A percentile compares a stretch with the other conserved stretches of the same genome.
These are phyloP conservation scores for Nomia melanderi DNA, from an alignment of 1,140 invertebrate species.

Conservation along the genomic window DNA sequence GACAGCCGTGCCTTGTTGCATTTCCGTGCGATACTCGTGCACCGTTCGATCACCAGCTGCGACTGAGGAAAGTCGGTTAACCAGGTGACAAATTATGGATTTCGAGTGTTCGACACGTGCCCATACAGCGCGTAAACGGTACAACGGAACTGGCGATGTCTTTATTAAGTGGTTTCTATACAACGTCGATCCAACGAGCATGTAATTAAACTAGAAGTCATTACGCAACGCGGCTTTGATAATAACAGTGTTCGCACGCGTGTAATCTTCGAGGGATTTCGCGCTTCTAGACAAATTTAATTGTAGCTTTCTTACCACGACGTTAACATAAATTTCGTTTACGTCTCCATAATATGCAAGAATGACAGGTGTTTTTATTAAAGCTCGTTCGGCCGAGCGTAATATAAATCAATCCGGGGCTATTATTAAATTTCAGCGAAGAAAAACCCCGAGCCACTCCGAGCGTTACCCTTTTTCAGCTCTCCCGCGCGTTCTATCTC, in stretches of 20 bases:
- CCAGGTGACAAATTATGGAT: constrained; percentile 7
- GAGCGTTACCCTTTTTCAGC: background rate
- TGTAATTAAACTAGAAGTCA: background rate
- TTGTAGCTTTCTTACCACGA: background rate
- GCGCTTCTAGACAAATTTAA: background rate
- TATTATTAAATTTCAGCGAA: background rate
- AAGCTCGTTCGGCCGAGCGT: background rate
- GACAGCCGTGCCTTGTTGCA: background rate
- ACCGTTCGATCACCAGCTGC: background rate
- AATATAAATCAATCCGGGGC: background rate
- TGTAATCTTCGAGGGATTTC: background rate
- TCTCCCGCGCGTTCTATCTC: background rate
- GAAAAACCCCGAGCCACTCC: background rate
- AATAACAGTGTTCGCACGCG: background rate
- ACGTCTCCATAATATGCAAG: background rate
- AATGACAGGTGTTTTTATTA: background rate
- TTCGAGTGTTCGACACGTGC: background rate
- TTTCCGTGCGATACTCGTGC: constrained; percentile 29
- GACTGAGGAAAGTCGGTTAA: constrained; percentile 21
- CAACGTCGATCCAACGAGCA: background rate
- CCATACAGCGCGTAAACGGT: background rate
- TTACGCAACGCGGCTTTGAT: background rate
- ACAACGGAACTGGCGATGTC: background rate
- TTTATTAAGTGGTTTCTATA: background rate
- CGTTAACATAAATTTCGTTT: too few species aligned